Evolutionary conservation across 1,140 invertebrate genomes (phyloP).

Genomic region (Leptinotarsa texana): DNA sequence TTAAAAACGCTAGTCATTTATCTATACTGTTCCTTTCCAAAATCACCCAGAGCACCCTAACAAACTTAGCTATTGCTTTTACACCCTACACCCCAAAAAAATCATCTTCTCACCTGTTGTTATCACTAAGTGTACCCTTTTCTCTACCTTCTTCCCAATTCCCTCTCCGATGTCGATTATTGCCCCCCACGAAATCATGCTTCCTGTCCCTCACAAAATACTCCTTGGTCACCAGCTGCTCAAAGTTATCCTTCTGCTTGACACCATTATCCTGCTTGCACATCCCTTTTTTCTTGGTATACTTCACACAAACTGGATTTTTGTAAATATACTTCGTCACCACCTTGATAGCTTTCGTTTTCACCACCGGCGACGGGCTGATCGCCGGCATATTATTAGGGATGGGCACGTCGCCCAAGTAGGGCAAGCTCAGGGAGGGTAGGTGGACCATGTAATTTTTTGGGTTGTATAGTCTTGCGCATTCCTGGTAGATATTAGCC

Average conservation of each 20-base stretch:
- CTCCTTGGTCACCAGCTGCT: slow-evolving; percentile 49
- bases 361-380: slow-evolving; percentile 42
- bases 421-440: slow-evolving; percentile 48
- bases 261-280: slow-evolving; percentile 35
- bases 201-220: slow-evolving; percentile 43
- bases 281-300: slow-evolving; percentile 41
- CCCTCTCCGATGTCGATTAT: slow-evolving; percentile 19
- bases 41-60: no score
- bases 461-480: slow-evolving; percentile 46
- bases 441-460: slow-evolving; percentile 48
- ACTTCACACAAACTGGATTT: slow-evolving; percentile 51
- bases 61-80: no score
- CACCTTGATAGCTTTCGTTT: slow-evolving; percentile 48
- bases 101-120: no score
- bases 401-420: slow-evolving; percentile 46
- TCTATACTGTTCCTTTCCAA: no score
- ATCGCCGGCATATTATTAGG: slow-evolving; percentile 39
- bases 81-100: no score
- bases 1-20: no score
- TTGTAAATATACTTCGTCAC: slow-evolving; percentile 49
- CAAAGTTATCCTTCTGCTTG: slow-evolving; percentile 33
- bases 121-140: not conserved
- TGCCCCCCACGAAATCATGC: slow-evolving; percentile 14
- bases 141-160: slow-evolving; percentile 12
- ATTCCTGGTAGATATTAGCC: slow-evolving; percentile 38